phyloP scores from a whole-genome alignment of 2,113 vertebrate species.

The Nycticebus coucang region DNA sequence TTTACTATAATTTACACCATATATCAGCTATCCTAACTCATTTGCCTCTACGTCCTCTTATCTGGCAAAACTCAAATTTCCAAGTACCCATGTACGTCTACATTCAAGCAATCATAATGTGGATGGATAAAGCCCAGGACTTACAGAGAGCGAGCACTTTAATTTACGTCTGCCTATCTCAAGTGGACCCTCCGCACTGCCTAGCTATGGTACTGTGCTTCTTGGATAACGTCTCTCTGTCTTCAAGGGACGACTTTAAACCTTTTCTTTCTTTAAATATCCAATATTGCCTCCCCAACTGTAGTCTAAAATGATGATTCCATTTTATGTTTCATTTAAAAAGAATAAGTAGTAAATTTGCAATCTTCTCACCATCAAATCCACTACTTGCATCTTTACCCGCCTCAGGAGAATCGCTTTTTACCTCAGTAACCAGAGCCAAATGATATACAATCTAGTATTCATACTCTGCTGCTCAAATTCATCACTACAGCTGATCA shows the following conservation, averaged over 20 bases:
- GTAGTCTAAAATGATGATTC: not conserved
- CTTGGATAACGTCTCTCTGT: not conserved
- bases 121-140: not conserved
- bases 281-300: not conserved
- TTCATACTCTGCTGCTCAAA: not conserved
- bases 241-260: not conserved
- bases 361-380: not conserved
- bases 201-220: not conserved
- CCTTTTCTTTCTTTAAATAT: constrained; percentile 11
- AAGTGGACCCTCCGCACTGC: not conserved
- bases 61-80: not conserved
- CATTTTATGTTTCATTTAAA: not conserved
- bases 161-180: not conserved
- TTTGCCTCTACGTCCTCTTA: not conserved
- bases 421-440: not conserved
- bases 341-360: not conserved
- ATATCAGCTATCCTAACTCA: not conserved
- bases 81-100: not conserved
- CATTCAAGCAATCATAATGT: not conserved
- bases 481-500: not conserved
- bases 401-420: not conserved
- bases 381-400: not conserved
- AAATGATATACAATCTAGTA: not conserved
- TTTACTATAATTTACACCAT: not conserved
- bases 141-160: not conserved